phyloP scores from a whole-genome alignment of 2,888 invertebrate species.

The Cordilura impudica region DNA sequence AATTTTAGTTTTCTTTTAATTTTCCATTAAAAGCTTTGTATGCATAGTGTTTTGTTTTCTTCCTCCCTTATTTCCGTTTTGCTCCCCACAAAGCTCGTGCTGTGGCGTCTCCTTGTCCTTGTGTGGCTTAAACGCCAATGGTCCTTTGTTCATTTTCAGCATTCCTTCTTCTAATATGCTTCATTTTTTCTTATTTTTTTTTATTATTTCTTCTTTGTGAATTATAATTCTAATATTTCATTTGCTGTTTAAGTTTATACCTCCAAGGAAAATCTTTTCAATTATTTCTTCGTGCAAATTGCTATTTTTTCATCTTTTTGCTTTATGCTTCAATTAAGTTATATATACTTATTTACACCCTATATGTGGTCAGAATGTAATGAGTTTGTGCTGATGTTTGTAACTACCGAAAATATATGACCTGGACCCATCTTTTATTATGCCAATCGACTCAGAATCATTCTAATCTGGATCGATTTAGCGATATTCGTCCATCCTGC shows the following conservation, averaged over 20 bases:
- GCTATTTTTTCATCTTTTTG: constrained; percentile 24
- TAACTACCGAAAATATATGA: too few relatives aligned
- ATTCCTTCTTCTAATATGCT: constrained; percentile 16
- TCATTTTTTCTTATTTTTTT: constrained; percentile 4
- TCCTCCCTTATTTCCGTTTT: constrained; percentile 32
- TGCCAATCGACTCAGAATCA: too few relatives aligned
- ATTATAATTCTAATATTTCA: constrained; percentile 57
- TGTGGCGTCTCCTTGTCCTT: constrained; percentile 46
- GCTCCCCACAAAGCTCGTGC: constrained; percentile 20
- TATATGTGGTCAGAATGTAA: not conserved
- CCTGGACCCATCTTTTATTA: too few relatives aligned
- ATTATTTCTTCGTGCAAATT: constrained; percentile 56
- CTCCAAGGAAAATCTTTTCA: constrained; percentile 61
- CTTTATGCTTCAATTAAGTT: constrained; percentile 53
- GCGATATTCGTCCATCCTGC: too few relatives aligned
- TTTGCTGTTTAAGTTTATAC: constrained; percentile 58
- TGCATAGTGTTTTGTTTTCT: constrained; percentile 43
- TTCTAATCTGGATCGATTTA: too few relatives aligned
- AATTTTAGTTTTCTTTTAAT: constrained; percentile 3
- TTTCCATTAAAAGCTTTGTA: constrained; percentile 38
- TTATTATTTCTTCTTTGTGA: constrained; percentile 5
- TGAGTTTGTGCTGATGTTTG: constrained; percentile 49
- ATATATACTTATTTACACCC: constrained; percentile 16
- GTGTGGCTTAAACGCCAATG: constrained; percentile 45
- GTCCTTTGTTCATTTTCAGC: constrained; percentile 36